Base-by-base conservation (phyloP, 2,888 invertebrate genomes). In the Tenthredo amoena region DNA sequence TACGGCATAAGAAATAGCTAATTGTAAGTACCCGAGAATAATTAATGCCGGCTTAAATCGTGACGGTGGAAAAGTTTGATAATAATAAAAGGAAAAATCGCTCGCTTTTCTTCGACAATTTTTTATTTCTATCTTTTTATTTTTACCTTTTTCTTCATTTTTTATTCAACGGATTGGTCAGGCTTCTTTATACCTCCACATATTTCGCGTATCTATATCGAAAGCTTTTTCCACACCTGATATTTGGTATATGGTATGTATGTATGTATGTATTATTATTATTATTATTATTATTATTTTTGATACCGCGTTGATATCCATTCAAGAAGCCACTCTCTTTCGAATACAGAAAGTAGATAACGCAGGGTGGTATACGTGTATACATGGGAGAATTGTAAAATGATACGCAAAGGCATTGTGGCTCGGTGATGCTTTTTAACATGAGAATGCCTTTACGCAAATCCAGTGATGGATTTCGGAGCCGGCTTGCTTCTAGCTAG, bases 341-440 rank as follows among this genome's bases (percentile, higher is more conserved):
- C 40, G 81, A 62, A 81, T 81, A 62, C 81, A 81, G 62, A 62
- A 62, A 62, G 81, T 81, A 81, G 81, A 81, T 81, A 62, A 62
- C 58, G 37, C 34, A 62, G 72, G 31, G 55, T 37, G 18, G 37
- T 43, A 77, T 55, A 77, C 31, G 55, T 55, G 55, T 55, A 7
- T 81, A 62, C 18, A 40, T 6, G 15, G 21, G 10, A n/a, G 77
- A 62, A 81, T 62, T 81, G 81, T 81, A 81, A 81, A 58, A 81
- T 81, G 81, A 81, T 81, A 81, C 50, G 55, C 50, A 37, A 10
- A 50, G 62, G 81, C 81, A 81, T 81, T 81, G 81, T 58, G 58
- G 37, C 40, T 34, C 79, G 12, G 37, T 58, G 81, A 81, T 81
- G 62, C 81, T 37, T 81, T 81, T 81, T 62, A 81, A 58, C 81